A percentile compares a stretch with the other conserved stretches of the same genome.
Conservation (phyloP, 2,113 vertebrate genomes). For the Hylia prasina region DNA sequence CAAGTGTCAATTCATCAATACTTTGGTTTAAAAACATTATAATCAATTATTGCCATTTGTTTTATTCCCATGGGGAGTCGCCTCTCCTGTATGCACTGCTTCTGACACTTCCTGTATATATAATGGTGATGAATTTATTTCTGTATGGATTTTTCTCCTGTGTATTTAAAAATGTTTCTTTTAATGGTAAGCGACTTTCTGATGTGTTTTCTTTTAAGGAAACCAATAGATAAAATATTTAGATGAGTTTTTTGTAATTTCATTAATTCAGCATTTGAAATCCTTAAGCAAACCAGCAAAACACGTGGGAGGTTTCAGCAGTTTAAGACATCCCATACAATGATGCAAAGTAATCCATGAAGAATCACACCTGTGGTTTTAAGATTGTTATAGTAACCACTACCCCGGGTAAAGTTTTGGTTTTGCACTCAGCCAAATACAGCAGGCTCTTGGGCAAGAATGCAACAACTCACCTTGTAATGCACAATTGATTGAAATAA, state of each 20-base stretch:
- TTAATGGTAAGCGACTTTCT: background rate
- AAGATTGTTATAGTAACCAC: accelerated
- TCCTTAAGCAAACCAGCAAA: background rate
- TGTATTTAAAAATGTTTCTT: conserved; percentile 13
- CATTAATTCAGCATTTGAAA: background rate
- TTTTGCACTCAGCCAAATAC: background rate
- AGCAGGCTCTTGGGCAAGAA: background rate
- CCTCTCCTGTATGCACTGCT: background rate
- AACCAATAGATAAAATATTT: background rate
- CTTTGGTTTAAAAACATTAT: background rate
- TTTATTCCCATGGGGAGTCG: background rate
- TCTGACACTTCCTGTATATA: background rate
- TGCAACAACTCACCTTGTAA: background rate
- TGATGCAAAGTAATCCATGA: background rate
- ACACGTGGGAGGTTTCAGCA: background rate
- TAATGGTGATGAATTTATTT: background rate
- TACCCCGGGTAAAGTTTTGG: background rate
- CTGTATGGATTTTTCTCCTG: background rate
- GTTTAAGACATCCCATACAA: background rate
- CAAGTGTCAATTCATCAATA: background rate
- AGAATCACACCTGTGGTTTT: background rate
- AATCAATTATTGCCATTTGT: background rate
- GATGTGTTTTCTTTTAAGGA: background rate
- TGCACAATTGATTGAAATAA: background rate
- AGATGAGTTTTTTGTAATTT: background rate